Evolutionary conservation across 2,888 invertebrate genomes (phyloP).

Genomic region (Cordilura impudica): DNA sequence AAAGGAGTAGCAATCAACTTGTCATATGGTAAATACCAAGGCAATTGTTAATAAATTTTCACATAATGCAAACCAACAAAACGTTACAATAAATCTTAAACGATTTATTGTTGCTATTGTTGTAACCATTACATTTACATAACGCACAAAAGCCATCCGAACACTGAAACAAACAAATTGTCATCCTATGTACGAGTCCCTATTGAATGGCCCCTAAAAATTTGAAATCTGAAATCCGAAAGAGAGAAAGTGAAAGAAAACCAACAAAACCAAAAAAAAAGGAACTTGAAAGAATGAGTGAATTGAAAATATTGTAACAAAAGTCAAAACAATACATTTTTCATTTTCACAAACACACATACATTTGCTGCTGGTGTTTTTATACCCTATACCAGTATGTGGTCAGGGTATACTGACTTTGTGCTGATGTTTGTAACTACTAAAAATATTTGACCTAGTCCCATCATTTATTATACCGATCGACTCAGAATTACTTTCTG

Average conservation of each 20-base stretch:
- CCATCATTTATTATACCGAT: too few species aligned
- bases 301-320: conserved; percentile 2
- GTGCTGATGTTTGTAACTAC: too few species aligned
- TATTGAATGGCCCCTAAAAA: not conserved
- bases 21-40: conserved; percentile 13
- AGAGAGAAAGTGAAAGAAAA: not conserved
- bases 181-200: conserved; percentile 1
- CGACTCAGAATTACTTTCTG: too few species aligned
- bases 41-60: conserved; percentile 21
- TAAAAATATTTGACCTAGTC: too few species aligned
- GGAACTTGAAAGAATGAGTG: not conserved
- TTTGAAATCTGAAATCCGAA: not conserved
- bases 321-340: conserved; percentile 1
- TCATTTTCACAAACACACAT: not conserved
- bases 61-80: conserved; percentile 15
- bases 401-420: too few species aligned
- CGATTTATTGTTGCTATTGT: conserved; percentile 14
- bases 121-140: conserved; percentile 14
- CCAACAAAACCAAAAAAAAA: not conserved
- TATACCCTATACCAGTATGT: too few species aligned
- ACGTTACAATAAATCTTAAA: conserved; percentile 12
- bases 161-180: not conserved
- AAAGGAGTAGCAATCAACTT: not conserved
- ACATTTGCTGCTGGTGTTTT: too few species aligned
- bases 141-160: not conserved